Evolutionary conservation across 2,797 vertebrate genomes (phyloP).

Genomic region (Microhierax caerulescens): DNA sequence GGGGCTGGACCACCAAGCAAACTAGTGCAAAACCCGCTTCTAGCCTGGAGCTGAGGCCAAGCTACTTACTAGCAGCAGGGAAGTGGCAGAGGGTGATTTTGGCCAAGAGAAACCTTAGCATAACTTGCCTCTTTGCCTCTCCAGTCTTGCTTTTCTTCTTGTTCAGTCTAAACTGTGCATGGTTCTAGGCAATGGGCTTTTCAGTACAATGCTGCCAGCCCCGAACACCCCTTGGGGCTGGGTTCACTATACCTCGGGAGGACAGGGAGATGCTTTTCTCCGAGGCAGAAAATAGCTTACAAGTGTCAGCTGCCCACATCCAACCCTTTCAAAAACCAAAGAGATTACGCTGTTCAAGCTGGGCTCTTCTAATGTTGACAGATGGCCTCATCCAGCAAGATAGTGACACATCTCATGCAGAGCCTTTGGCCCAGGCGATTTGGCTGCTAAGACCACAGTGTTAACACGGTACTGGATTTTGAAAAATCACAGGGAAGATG

Average conservation of each 20-base stretch:
- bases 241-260: neutral
- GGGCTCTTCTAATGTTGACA: neutral
- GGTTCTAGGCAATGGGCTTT: neutral
- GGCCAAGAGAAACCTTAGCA: neutral
- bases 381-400: neutral
- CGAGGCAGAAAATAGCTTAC: neutral
- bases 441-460: neutral
- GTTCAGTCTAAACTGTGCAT: rapidly evolving
- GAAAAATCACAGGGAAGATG: neutral
- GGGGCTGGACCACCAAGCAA: neutral
- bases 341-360: neutral
- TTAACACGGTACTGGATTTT: neutral
- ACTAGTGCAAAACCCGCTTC: neutral
- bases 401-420: neutral
- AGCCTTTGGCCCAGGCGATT: neutral
- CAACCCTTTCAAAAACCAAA: neutral
- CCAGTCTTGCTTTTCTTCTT: neutral
- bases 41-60: neutral
- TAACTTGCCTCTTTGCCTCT: neutral
- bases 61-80: neutral
- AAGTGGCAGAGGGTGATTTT: neutral
- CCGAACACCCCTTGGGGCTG: neutral
- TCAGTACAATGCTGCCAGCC: neutral
- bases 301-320: neutral
- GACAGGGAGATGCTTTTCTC: neutral